Conservation (phyloP, 2,113 vertebrate genomes). For the Gadus chalcogrammus region DNA sequence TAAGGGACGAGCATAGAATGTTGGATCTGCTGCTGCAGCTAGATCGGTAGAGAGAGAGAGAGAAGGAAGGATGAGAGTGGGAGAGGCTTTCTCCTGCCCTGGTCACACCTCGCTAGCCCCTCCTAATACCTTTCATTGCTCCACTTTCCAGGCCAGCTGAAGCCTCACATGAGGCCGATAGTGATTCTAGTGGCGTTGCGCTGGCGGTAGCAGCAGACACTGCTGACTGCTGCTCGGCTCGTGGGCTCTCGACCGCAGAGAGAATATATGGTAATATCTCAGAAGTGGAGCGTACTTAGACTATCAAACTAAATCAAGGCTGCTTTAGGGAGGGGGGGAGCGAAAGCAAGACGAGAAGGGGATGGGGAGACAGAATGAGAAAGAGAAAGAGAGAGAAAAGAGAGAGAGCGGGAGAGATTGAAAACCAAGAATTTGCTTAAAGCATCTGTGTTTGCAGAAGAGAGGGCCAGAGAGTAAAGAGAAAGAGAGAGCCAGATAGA, state of each 20-base stretch:
- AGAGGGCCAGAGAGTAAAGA: conserved; percentile 39
- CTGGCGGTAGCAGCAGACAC: conserved; percentile 29
- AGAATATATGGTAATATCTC: conserved; percentile 39
- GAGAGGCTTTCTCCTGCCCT: conserved; percentile 32
- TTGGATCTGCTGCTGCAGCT: conserved; percentile 20
- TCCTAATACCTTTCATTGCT: conserved; percentile 55
- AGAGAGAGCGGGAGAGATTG: conserved; percentile 16
- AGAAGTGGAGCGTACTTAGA: conserved; percentile 59
- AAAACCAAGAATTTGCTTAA: conserved; percentile 15
- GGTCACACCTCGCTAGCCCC: conserved; percentile 51
- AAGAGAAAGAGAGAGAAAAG: neutral
- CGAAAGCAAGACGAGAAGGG: too few relatives aligned
- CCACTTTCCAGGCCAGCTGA: conserved; percentile 45
- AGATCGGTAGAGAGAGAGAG: neutral
- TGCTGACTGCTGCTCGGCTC: conserved; percentile 35
- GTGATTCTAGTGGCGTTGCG: conserved; percentile 45
- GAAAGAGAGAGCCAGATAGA: neutral
- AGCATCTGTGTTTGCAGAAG: conserved; percentile 43
- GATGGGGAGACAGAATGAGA: too few relatives aligned
- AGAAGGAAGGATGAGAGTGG: conserved; percentile 14
- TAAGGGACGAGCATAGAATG: conserved; percentile 39
- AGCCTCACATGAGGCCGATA: conserved; percentile 54
- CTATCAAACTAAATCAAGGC: conserved; percentile 63
- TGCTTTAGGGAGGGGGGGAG: conserved; percentile 30
- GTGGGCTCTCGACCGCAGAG: conserved; percentile 39